Conservation (phyloP, 2,797 vertebrate genomes). For the Stomatorhinus walkeri region DNA sequence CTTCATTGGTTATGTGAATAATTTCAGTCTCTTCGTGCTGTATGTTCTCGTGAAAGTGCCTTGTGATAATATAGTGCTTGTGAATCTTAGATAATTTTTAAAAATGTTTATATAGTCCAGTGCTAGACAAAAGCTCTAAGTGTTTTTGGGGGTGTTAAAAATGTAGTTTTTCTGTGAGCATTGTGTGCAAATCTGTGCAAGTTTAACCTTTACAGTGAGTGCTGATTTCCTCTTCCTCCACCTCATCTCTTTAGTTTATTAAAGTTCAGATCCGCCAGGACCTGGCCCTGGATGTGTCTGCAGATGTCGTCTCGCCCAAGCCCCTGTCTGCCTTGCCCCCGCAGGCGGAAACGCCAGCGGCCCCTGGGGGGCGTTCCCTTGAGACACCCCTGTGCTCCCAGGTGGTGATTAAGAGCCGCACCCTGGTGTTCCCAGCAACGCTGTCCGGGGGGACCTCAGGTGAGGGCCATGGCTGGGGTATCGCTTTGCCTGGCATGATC, state of each 20-base stretch:
- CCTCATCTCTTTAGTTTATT: slow-evolving; percentile 62
- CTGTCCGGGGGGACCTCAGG: slow-evolving; percentile 74
- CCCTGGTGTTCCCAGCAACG: slow-evolving; percentile 69
- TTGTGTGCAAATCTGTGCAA: background rate
- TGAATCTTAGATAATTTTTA: background rate
- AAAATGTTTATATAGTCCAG: background rate
- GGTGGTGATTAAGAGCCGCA: slow-evolving; percentile 74
- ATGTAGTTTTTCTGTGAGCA: background rate
- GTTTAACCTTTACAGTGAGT: background rate
- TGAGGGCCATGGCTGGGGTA: slow-evolving; percentile 37
- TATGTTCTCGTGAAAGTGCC: background rate
- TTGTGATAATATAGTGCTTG: background rate
- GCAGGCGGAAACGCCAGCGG: slow-evolving; percentile 55
- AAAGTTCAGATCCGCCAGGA: slow-evolving; percentile 78
- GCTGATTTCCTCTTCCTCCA: background rate
- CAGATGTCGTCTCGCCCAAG: slow-evolving; percentile 37
- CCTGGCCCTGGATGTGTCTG: slow-evolving; percentile 51
- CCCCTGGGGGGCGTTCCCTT: slow-evolving; percentile 42
- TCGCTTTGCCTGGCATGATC: background rate
- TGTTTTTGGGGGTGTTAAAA: slow-evolving; percentile 1
- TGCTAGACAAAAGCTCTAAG: background rate
- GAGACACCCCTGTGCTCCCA: slow-evolving; percentile 41
- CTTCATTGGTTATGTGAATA: background rate
- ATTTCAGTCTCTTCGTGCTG: background rate
- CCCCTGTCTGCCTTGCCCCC: slow-evolving; percentile 46